Conservation (phyloP, 2,113 vertebrate species). For the Rhynchomys soricoides region DNA sequence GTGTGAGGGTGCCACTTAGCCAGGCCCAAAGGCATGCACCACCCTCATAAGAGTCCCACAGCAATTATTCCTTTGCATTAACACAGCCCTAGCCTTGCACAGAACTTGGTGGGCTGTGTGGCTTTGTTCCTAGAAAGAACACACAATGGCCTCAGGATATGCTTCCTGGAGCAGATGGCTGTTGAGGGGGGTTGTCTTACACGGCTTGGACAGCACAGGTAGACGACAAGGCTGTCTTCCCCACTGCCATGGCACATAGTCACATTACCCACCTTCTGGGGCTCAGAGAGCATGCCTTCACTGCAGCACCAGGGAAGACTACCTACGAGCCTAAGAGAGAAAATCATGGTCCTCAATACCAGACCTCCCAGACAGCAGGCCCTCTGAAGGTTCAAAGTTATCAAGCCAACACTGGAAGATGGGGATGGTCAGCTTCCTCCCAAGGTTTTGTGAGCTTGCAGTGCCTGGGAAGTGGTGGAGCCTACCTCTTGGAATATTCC, state of each 20-base stretch:
- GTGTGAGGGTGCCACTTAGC: background rate
- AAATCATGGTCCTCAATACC: background rate
- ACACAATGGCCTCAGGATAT: background rate
- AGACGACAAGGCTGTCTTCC: background rate
- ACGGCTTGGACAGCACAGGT: background rate
- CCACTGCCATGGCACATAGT: accelerated
- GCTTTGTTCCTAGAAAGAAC: background rate
- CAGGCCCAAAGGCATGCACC: background rate
- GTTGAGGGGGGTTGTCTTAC: background rate
- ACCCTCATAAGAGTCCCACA: background rate
- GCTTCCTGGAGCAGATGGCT: background rate
- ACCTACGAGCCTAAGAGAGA: background rate
- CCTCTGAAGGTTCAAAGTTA: background rate
- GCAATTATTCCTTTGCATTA: background rate
- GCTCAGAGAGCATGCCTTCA: background rate
- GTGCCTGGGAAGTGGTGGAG: background rate
- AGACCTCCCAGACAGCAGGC: background rate
- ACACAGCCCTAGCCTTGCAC: background rate
- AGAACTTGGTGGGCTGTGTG: background rate
- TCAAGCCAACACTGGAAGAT: background rate
- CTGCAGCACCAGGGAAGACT: too few species aligned
- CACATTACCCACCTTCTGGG: background rate
- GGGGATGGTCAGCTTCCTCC: background rate
- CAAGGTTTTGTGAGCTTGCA: background rate
- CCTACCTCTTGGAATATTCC: background rate